Percentiles rank a stretch among this genome's conserved stretches.
Conservation (phyloP, 2,888 invertebrate genomes). For the Aporophyla lueneburgensis region DNA sequence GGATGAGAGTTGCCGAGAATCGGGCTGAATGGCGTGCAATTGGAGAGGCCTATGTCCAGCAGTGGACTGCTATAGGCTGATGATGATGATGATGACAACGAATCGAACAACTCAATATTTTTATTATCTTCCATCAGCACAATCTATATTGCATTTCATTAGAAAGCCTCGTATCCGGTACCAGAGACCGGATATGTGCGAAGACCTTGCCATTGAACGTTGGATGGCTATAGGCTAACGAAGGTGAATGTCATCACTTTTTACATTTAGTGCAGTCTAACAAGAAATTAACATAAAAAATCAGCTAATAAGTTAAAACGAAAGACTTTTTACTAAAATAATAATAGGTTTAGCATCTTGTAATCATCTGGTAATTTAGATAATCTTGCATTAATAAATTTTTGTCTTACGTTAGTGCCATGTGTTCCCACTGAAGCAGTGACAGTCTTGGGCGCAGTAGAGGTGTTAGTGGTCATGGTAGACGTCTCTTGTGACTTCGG, state of each 20-base stretch:
- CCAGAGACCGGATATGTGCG: neutral
- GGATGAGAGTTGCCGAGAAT: too few species aligned
- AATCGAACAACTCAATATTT: neutral
- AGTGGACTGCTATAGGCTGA: too few species aligned
- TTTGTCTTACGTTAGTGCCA: constrained; percentile 90
- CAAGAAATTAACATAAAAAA: neutral
- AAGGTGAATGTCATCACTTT: neutral
- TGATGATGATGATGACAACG: too few species aligned
- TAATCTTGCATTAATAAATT: neutral
- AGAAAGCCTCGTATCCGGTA: neutral
- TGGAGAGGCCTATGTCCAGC: too few species aligned
- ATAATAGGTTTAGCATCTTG: neutral
- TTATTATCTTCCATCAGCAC: neutral
- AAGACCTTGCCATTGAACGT: neutral
- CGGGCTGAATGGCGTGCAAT: too few species aligned
- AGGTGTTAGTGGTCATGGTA: constrained; percentile 92
- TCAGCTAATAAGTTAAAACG: neutral
- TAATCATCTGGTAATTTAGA: neutral
- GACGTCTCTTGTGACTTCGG: constrained; percentile 94
- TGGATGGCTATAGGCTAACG: neutral
- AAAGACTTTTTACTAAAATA: neutral
- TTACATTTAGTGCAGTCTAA: neutral
- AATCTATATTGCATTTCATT: neutral
- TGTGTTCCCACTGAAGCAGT: constrained; percentile 93
- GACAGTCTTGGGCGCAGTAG: constrained; percentile 92